These are phyloP conservation scores for Corydoras maculifer DNA, from an alignment of 2,113 vertebrate genomes.

Conservation along the genomic window DNA sequence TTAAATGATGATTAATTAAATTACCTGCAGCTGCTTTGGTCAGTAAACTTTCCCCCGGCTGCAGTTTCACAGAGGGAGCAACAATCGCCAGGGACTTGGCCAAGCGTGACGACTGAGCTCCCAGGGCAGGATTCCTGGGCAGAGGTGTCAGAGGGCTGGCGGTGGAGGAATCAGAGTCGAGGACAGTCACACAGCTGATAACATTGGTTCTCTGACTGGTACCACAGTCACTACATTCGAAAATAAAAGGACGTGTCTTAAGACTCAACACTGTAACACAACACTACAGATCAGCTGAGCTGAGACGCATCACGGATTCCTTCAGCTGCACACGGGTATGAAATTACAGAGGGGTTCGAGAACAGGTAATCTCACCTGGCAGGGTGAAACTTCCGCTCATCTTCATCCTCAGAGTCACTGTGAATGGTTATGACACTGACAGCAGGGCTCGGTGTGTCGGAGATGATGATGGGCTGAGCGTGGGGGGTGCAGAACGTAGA, in stretches of 20 bases:
- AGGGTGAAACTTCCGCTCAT: constrained; percentile 89
- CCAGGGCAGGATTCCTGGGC: constrained; percentile 67
- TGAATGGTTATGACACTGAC: constrained; percentile 98
- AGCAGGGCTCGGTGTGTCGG: constrained; percentile 91
- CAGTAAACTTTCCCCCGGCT: constrained; percentile 70
- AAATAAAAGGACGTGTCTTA: neutral
- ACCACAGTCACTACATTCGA: constrained; percentile 39
- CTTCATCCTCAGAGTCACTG: constrained; percentile 95
- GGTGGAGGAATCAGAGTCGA: constrained; percentile 91
- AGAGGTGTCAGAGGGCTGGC: constrained; percentile 79
- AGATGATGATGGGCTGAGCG: constrained; percentile 92
- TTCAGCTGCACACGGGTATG: neutral
- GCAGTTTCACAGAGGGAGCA: constrained; percentile 82
- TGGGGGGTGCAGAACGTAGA: constrained; percentile 48
- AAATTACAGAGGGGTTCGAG: neutral
- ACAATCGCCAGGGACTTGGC: constrained; percentile 76
- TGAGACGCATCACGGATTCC: neutral
- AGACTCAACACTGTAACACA: neutral
- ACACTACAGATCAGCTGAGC: neutral
- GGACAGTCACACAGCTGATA: constrained; percentile 97
- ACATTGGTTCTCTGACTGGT: constrained; percentile 91
- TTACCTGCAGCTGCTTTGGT: constrained; percentile 63
- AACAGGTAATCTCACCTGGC: constrained; percentile 70
- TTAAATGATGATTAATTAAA: too few relatives aligned
- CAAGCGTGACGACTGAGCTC: constrained; percentile 61